Evolutionary conservation across 2,113 vertebrate species (phyloP).

Genomic region (Saccopteryx leptura): DNA sequence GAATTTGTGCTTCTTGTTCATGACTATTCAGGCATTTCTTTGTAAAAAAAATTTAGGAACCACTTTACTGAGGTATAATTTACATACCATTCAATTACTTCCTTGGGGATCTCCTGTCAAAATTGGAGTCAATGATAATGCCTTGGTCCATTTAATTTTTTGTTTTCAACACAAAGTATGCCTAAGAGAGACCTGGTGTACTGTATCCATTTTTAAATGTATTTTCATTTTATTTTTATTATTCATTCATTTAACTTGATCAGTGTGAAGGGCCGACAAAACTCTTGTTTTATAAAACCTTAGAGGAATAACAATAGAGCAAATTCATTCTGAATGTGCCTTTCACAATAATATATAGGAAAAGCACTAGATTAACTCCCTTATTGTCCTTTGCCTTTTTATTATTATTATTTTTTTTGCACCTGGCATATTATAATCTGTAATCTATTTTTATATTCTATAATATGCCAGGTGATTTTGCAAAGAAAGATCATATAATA

Average conservation of each 20-base stretch:
- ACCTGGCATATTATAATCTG: constrained; percentile 15
- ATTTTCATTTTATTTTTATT: constrained; percentile 28
- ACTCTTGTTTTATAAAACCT: not conserved
- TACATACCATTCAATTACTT: constrained; percentile 11
- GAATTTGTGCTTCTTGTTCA: not conserved
- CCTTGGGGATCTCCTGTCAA: constrained; percentile 13
- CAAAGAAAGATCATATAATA: constrained; percentile 23
- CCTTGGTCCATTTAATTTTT: constrained; percentile 34
- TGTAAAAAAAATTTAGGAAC: not conserved
- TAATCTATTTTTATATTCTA: constrained; percentile 2
- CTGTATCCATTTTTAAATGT: not conserved
- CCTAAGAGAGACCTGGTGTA: not conserved
- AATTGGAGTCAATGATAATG: not conserved
- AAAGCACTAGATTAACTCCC: not conserved
- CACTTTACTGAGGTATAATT: not conserved
- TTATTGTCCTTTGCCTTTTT: not conserved
- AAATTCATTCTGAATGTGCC: constrained; percentile 16
- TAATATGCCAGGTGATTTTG: not conserved
- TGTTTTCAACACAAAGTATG: constrained; percentile 56
- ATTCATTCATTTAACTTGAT: constrained; percentile 50
- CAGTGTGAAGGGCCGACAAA: constrained; percentile 36
- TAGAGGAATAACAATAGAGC: not conserved
- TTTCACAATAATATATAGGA: not conserved
- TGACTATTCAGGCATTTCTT: not conserved
- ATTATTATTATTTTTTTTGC: not conserved